Evolutionary conservation across 2,888 invertebrate genomes (phyloP).

Genomic region (Ochropleura plecta): DNA sequence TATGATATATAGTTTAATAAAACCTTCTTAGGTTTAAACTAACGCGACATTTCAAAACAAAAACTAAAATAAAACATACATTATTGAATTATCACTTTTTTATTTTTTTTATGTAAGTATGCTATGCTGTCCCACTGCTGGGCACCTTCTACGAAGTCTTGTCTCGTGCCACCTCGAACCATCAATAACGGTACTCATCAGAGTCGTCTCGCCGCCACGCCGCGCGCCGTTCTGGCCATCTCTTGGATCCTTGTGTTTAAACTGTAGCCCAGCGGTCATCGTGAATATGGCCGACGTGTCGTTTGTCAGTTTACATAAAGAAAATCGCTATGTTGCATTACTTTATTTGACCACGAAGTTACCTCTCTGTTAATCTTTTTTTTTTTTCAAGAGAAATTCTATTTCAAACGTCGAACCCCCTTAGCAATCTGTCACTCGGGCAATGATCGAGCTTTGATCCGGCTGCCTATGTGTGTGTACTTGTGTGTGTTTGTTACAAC

Average conservation of each 20-base stretch:
- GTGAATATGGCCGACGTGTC: too few species aligned
- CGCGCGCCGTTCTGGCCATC: too few species aligned
- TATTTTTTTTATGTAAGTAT: too few species aligned
- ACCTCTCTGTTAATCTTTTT: neutral
- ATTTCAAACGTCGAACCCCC: neutral
- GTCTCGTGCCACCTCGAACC: too few species aligned
- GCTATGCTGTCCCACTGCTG: too few species aligned
- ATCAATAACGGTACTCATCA: too few species aligned
- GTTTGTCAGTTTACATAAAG: neutral
- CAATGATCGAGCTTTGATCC: conserved; percentile 24
- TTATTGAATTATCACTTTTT: neutral
- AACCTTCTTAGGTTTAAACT: conserved; percentile 18
- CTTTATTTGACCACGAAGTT: neutral
- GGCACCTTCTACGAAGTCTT: too few species aligned
- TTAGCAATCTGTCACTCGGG: neutral
- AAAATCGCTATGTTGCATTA: neutral
- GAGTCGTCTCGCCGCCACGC: too few species aligned
- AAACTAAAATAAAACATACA: neutral
- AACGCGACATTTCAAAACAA: neutral
- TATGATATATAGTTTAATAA: conserved; percentile 37
- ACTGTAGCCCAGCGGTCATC: too few species aligned
- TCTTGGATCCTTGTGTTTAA: too few species aligned
- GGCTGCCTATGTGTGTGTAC: neutral
- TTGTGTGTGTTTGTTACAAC: neutral
- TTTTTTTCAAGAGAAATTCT: neutral